A percentile compares a stretch with the other conserved stretches of the same genome.
Conservation (phyloP, 2,797 vertebrate species). For the Rhinatrema bivittatum region DNA sequence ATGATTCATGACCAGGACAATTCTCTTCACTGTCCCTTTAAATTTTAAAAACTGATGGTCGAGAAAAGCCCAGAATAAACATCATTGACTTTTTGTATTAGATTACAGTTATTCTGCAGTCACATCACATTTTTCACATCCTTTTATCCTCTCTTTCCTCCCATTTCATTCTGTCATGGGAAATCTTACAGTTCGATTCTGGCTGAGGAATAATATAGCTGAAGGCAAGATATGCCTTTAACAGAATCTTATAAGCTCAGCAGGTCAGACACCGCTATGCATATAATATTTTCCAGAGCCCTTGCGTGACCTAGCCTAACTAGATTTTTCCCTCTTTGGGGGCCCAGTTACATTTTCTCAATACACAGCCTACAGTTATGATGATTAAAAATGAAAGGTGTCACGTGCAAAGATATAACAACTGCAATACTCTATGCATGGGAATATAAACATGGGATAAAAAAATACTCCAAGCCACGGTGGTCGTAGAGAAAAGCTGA, state of each 20-base stretch:
- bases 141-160: background rate
- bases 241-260: background rate
- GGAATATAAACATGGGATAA: no score
- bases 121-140: background rate
- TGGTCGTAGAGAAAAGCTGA: no score
- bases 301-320: background rate
- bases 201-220: background rate
- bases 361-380: no score
- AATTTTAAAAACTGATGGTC: conserved; percentile 28
- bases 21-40: conserved; percentile 31
- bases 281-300: background rate
- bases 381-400: no score
- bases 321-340: no score
- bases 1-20: conserved; percentile 30
- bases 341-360: no score
- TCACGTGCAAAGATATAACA: no score
- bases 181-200: background rate
- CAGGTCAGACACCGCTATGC: background rate
- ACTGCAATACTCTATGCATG: no score
- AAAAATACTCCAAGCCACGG: no score
- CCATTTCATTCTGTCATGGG: background rate
- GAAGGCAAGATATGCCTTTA: background rate
- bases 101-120: conserved; percentile 24
- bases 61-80: background rate
- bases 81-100: conserved; percentile 1